Evolutionary conservation across 2,797 vertebrate species (phyloP).

Genomic region (Remorina albescens): DNA sequence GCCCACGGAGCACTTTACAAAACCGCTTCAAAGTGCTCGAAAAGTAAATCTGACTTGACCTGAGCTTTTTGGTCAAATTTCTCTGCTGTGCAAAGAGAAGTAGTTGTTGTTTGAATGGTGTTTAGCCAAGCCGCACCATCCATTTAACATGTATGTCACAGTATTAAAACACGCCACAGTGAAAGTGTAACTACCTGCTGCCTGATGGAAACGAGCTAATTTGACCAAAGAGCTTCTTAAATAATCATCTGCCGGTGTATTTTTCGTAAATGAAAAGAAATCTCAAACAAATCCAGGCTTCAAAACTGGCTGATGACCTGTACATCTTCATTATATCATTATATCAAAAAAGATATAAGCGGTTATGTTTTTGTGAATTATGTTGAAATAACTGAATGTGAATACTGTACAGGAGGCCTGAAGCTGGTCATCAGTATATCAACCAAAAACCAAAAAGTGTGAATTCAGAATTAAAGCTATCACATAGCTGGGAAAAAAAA

Average conservation of each 20-base stretch:
- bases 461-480: constrained; percentile 63
- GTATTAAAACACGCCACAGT: constrained; percentile 31
- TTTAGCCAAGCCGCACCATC: constrained; percentile 4
- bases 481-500: constrained; percentile 44
- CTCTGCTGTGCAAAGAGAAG: not conserved
- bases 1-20: constrained; percentile 37
- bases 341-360: constrained; percentile 31
- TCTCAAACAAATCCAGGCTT: constrained; percentile 25
- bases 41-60: constrained; percentile 20
- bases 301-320: constrained; percentile 23
- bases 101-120: not conserved
- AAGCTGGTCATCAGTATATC: constrained; percentile 42
- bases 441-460: constrained; percentile 32
- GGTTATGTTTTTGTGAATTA: constrained; percentile 53
- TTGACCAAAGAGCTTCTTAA: constrained; percentile 39
- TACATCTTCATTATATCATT: constrained; percentile 10
- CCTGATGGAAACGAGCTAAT: constrained; percentile 10
- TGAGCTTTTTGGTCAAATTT: constrained; percentile 48
- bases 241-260: not conserved
- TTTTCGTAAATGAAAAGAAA: constrained; percentile 19
- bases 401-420: constrained; percentile 53
- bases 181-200: constrained; percentile 6
- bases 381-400: constrained; percentile 29
- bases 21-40: constrained; percentile 47
- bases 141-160: constrained; percentile 33